Evolutionary conservation across 2,888 invertebrate genomes (phyloP).

Genomic region (Ectropis crepuscularia): DNA sequence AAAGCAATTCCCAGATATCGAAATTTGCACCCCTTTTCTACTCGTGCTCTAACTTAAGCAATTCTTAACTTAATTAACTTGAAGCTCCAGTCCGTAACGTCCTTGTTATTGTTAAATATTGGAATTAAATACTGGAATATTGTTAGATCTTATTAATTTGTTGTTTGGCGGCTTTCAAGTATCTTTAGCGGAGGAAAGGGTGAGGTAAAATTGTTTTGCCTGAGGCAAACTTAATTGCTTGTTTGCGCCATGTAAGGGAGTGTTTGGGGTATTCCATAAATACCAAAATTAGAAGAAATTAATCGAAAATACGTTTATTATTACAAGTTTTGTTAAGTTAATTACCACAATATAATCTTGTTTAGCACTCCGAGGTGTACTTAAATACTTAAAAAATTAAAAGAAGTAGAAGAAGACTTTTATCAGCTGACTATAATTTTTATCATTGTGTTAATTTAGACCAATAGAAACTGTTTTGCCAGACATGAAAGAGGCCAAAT

Average conservation of each 20-base stretch:
- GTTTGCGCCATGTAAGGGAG: conserved; percentile 6
- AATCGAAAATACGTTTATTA: no score
- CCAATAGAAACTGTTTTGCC: no score
- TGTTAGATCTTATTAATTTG: conserved; percentile 57
- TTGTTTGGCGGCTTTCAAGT: conserved; percentile 43
- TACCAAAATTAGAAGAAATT: not conserved
- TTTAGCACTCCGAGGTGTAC: no score
- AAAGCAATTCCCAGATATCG: conserved; percentile 33
- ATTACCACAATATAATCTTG: no score
- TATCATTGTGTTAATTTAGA: no score
- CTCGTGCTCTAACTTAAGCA: conserved; percentile 29
- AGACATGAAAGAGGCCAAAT: no score
- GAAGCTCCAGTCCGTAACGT: conserved; percentile 37
- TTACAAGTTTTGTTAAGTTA: no score
- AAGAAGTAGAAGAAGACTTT: no score
- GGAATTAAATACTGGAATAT: conserved; percentile 41
- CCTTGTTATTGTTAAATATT: conserved; percentile 33
- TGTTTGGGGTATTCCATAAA: conserved; percentile 1
- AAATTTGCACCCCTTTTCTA: conserved; percentile 36
- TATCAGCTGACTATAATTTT: no score
- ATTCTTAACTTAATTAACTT: conserved; percentile 61
- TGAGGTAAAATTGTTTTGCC: conserved; percentile 19
- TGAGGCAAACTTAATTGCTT: conserved; percentile 21
- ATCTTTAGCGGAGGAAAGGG: conserved; percentile 15
- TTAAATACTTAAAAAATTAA: no score